Base-by-base conservation (phyloP, 53 echinoderm and acorn worm species). In the Mesocentrotus franciscanus region DNA sequence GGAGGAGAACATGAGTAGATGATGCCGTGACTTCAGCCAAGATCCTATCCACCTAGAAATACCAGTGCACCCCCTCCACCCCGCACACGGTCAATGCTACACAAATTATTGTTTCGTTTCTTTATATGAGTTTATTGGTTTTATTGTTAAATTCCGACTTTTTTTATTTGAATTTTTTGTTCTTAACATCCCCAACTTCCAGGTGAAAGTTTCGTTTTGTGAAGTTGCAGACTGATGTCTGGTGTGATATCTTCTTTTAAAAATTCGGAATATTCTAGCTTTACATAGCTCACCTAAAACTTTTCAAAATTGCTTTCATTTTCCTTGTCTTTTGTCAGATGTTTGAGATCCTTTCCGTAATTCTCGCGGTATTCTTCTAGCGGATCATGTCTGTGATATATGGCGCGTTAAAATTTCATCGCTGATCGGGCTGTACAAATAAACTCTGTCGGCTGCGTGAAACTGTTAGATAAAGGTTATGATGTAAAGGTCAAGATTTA, bases 391-490 rank as follows among this genome's bases (percentile, higher is more conserved):
- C 10, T 58, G 81, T 93, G 93, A 93, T 93, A 93, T 93, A 93
- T 93, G 78, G 93, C 78, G 93, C 93, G 81, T 93, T 93, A 93
- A 60, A 81, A 78, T 79, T 79, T 93, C 93, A 93, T 60, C 93
- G 93, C 93, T 20, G 57, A 60, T 81, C 79, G 57, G 11, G 79
- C 93, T 93, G 79, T 81, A 30, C 61, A 93, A 93, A 93, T 78
- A 93, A 93, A 93, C 93, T 93, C 61, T 22, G 81, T 93, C 93
- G 93, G 76, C 93, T 78, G 93, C 78, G 22, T 56, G 93, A 93
- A 92, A 93, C 93, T 93, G 93, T 93, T 79, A 93, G 93, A 59
- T 81, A 93, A 93, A 93, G 81, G 93, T 93, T 60, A 56, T 93
- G 81, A 81, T 76, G 59, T 60, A 32, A 26, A 59, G 93, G 93